These are phyloP conservation scores for Enteromius radiatus DNA, from an alignment of 2,797 vertebrate species.

Conservation along the genomic window DNA sequence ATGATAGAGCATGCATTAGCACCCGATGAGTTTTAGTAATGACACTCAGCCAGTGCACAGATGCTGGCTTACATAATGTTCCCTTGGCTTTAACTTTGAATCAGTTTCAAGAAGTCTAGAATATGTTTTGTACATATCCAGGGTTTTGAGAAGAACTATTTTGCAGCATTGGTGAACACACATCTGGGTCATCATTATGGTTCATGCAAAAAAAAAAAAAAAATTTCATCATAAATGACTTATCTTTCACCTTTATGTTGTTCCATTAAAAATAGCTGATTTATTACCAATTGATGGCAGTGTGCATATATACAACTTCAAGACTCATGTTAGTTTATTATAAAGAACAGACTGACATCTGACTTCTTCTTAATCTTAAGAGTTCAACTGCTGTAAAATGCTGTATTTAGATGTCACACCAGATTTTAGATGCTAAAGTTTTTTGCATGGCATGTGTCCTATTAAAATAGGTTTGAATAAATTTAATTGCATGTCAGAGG, in stretches of 20 bases:
- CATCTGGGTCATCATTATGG: neutral
- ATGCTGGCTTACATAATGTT: conserved; percentile 8
- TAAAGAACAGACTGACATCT: neutral
- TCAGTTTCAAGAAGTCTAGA: neutral
- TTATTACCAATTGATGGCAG: neutral
- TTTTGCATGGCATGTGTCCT: neutral
- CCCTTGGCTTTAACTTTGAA: conserved; percentile 5
- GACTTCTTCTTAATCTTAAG: neutral
- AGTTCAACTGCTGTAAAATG: neutral
- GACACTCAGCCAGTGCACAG: conserved; percentile 1
- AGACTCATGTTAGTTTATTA: neutral
- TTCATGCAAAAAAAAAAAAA: neutral
- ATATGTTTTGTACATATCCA: neutral
- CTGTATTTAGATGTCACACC: neutral
- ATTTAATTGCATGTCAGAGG: neutral
- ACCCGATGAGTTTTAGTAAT: conserved; percentile 10
- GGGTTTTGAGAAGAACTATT: neutral
- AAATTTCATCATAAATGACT: too few relatives aligned
- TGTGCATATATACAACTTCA: neutral
- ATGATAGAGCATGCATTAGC: conserved; percentile 24
- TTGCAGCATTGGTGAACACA: neutral
- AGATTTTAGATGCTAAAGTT: neutral
- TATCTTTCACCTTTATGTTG: neutral
- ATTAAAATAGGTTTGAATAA: neutral
- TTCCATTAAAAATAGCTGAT: neutral